Conservation (phyloP, 2,113 vertebrate species). For the Prolemur simus region DNA sequence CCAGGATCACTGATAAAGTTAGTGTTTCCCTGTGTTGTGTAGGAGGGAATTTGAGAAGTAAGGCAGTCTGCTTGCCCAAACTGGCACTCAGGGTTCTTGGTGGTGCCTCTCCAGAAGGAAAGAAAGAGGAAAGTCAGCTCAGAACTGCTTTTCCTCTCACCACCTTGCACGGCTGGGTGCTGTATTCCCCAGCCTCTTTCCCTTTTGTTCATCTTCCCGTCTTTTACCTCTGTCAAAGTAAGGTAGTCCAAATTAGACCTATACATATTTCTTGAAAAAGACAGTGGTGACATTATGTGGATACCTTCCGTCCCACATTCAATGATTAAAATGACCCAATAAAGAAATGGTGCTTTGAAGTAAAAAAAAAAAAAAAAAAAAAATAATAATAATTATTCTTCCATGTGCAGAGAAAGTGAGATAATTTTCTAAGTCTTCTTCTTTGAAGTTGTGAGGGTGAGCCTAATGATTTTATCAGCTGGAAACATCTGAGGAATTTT, state of each 20-base stretch:
- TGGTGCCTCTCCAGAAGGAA: not conserved
- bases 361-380: constrained; percentile 26
- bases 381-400: no score
- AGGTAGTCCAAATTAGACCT: constrained; percentile 33
- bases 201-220: not conserved
- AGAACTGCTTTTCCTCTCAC: not conserved
- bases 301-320: constrained; percentile 30
- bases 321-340: constrained; percentile 61
- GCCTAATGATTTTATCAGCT: constrained; percentile 83
- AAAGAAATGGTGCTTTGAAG: constrained; percentile 70
- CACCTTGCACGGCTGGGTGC: not conserved
- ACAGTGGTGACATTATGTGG: constrained; percentile 44
- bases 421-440: constrained; percentile 71
- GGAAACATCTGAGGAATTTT: constrained; percentile 75
- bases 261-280: constrained; percentile 52
- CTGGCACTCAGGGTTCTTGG: not conserved
- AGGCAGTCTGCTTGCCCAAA: not conserved
- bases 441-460: constrained; percentile 79
- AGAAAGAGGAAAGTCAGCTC: not conserved
- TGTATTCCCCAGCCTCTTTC: not conserved
- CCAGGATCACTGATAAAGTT: not conserved
- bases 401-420: constrained; percentile 68
- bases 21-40: not conserved
- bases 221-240: not conserved
- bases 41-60: not conserved